Evolutionary conservation across 1,140 invertebrate genomes (phyloP).

Genomic region (Euwallacea fornicatus): DNA sequence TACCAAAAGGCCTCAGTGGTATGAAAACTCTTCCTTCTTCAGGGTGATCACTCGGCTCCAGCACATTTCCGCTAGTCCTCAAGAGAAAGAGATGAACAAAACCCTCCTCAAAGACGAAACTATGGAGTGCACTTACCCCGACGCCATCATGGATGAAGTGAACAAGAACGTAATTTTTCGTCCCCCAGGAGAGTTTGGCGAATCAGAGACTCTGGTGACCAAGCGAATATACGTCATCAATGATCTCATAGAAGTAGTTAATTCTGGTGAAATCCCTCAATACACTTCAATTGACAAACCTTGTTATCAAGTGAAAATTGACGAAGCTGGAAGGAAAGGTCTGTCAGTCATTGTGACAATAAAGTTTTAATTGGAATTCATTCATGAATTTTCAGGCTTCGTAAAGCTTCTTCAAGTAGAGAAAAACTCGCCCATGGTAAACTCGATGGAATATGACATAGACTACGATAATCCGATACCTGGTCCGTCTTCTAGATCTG

Average conservation of each 20-base stretch:
- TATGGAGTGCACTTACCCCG: constrained; percentile 46
- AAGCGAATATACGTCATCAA: constrained; percentile 70
- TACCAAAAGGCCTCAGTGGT: no score
- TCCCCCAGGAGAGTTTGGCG: constrained; percentile 48
- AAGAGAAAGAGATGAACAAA: constrained; percentile 45
- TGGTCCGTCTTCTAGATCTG: constrained; percentile 29
- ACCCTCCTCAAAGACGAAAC: constrained; percentile 42
- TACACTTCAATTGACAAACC: constrained; percentile 66
- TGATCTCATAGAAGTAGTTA: constrained; percentile 73
- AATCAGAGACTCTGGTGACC: constrained; percentile 60
- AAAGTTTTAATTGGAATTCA: not conserved
- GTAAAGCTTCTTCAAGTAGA: constrained; percentile 40
- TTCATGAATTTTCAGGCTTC: constrained; percentile 38
- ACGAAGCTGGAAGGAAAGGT: constrained; percentile 55
- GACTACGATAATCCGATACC: constrained; percentile 27
- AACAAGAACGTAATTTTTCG: constrained; percentile 47
- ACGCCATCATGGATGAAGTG: constrained; percentile 44
- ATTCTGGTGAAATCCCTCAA: constrained; percentile 60
- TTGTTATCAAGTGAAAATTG: constrained; percentile 66
- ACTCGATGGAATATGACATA: constrained; percentile 14
- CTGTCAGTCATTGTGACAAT: constrained; percentile 3
- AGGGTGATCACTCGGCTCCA: constrained; percentile 41
- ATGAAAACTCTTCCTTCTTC: constrained; percentile 11
- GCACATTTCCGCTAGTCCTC: constrained; percentile 29
- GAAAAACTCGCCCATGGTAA: constrained; percentile 31